Evolutionary conservation across 2,797 vertebrate genomes (phyloP), one percentile per base, ranked within the genome.

Genomic region (Coracias cyanogaster): DNA sequence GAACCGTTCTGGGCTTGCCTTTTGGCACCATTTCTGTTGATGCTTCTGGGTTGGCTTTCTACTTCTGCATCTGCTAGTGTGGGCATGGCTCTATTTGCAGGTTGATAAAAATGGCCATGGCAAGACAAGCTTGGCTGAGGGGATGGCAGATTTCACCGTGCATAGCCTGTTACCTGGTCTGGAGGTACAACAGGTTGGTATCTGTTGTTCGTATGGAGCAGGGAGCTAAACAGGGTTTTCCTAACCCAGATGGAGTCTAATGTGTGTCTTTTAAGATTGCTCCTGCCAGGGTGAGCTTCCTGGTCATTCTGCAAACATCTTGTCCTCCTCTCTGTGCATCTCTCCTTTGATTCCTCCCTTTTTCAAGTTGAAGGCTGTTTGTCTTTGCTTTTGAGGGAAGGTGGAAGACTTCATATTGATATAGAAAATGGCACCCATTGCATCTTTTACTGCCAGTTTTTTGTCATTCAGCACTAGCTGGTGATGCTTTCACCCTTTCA

Each of bases 131-230:
- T 28, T 55, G 37, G 43, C 25, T 72, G n/a, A n/a, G 51, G 26
- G 15, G 22, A 19, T 26, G 49, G 57, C 21, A 21, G 21, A 12
- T 45, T 22, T 54, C n/a, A 52, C 0, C 0, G 1, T 5, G 10
- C 6, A 0, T 17, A 12, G 60, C 28, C 19, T 15, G 17, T 49
- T 20, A 11, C 6, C 58, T 89, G 21, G 7, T 28, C 7, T 35
- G 37, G 49, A 46, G 71, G 37, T 29, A 8, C 8, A 22, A 4
- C 7, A 1, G 7, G 37, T 41, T 67, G 28, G 21, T 57, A 17
- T 25, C 49, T 25, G 33, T 84, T 64, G 21, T 69, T 70, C 8
- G 4, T 9, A 25, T 14, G 18, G 71, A 73, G 22, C 25, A 51
- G 21, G 37, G 54, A 91, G 29, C 29, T 16, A n/a, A 26, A 17